Evolutionary conservation across 2,797 vertebrate species (phyloP).

Genomic region (Podarcis lilfordi): DNA sequence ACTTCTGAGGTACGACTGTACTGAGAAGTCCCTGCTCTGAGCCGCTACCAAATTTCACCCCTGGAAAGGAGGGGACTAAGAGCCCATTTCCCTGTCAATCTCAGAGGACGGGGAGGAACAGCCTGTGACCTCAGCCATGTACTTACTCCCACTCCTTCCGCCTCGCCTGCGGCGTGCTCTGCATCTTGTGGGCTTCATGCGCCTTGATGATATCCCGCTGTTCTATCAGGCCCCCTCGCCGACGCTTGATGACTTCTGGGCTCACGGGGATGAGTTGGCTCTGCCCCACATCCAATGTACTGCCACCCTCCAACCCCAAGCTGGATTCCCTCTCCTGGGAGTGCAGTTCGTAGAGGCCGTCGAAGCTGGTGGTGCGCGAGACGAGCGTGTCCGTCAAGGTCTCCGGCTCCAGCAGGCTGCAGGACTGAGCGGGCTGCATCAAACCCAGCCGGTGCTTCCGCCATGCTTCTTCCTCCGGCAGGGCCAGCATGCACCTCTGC

Average conservation of each 20-base stretch:
- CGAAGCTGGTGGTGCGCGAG: constrained; percentile 80
- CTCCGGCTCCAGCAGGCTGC: constrained; percentile 83
- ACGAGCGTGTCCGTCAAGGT: constrained; percentile 79
- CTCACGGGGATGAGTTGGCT: constrained; percentile 85
- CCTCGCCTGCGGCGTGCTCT: constrained; percentile 95
- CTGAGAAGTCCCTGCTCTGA: not conserved
- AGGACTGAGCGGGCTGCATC: constrained; percentile 77
- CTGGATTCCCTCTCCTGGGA: constrained; percentile 58
- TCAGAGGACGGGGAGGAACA: not conserved
- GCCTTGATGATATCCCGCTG: constrained; percentile 97
- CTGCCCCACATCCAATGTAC: constrained; percentile 71
- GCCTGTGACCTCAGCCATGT: constrained; percentile 21
- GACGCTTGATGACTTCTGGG: constrained; percentile 90
- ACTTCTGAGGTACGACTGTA: not conserved
- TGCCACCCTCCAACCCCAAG: constrained; percentile 66
- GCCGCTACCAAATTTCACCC: not conserved
- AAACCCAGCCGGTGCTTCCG: constrained; percentile 82
- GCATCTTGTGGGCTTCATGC: constrained; percentile 96
- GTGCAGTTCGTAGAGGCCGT: constrained; percentile 81
- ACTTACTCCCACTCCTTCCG: constrained; percentile 99
- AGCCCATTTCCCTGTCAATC: too few relatives aligned
- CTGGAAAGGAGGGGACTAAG: not conserved
- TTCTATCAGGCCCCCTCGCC: constrained; percentile 93
- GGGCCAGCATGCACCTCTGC: constrained; percentile 79
- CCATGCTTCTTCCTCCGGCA: constrained; percentile 87